Base-by-base conservation (phyloP, 2,888 invertebrate genomes). In the Poecilus cupreus region DNA sequence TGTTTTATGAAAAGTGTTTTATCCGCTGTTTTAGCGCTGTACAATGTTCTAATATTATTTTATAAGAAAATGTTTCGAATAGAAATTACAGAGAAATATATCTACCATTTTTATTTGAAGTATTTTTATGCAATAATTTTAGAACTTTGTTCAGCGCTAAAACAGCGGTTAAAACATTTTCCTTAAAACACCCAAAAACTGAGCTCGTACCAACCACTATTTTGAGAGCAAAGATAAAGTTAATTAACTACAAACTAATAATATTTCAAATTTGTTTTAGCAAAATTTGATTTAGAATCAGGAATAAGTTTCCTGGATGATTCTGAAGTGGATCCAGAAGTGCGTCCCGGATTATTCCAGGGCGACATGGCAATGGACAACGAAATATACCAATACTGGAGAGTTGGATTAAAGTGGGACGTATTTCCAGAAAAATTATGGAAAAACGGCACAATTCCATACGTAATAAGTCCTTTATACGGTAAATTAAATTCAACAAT, bases 281-380 rank as follows among this genome's bases (percentile, higher is more conserved):
- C 80, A 13, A 85, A 85, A 83, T 76, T 83, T 24, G 84, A 84
- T 26, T 37, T 76, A 18, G 84, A 86, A 46, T 43, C 83, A 24
- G 83, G 83, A 22, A 82, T 82, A 60, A 68, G 43, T 83, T 81
- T 74, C 18, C 43, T 84, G 6, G 87, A 87, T 39, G 85, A 86
- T 32, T 90, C 91, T 84, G 75, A 81, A 22, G 26, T 20, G 11
- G 93, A 94, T 88, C 93, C 94, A 0, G 94, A 94, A 88, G 91
- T 93, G 0, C 90, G 90, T 82, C 93, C 94, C 0, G 93, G 93
- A 13, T 88, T 94, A 32, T 93, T 92, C 86, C 93, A 94, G 87
- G 94, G 94, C 1, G 94, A 94, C 84, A 94, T 94, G 89, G 94
- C 94, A 0, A 89, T 93, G 83, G 91, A 91, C 79, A 92, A 92